Conservation (phyloP, 2,113 vertebrate species). For the Xiphophorus maculatus region DNA sequence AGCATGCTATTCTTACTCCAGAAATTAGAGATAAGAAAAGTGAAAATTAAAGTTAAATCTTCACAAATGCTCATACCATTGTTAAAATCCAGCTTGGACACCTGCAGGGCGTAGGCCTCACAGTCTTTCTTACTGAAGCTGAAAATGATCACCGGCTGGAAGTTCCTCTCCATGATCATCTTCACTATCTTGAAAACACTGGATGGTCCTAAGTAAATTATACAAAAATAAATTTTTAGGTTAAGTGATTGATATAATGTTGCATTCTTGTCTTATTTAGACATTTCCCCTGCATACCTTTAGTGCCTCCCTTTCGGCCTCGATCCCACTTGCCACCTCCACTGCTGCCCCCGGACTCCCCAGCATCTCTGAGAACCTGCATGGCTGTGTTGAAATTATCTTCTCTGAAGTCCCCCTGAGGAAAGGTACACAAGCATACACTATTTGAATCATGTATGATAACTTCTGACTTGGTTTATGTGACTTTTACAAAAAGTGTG, state of each 20-base stretch:
- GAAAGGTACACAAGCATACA: background rate
- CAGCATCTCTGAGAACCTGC: conserved; percentile 94
- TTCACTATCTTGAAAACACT: conserved; percentile 99
- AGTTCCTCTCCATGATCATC: conserved; percentile 99
- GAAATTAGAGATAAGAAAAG: background rate
- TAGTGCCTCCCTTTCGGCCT: conserved; percentile 92
- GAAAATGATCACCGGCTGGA: conserved; percentile 99
- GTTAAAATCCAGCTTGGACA: conserved; percentile 97
- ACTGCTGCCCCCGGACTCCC: conserved; percentile 85
- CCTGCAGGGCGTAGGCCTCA: conserved; percentile 96
- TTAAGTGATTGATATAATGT: background rate
- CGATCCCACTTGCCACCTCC: conserved; percentile 91
- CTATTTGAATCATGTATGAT: background rate
- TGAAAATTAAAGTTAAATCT: background rate
- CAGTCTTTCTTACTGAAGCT: conserved; percentile 99
- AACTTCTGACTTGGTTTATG: background rate
- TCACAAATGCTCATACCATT: conserved; percentile 80
- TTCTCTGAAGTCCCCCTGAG: conserved; percentile 96
- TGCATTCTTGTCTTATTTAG: background rate
- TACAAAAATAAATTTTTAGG: background rate
- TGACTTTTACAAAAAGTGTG: background rate
- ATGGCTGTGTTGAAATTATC: conserved; percentile 99
- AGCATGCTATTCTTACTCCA: background rate
- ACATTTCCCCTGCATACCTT: conserved; percentile 80
- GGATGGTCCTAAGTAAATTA: conserved; percentile 86